Evolutionary conservation across 2,113 vertebrate species (phyloP).

Genomic region (Fulmarus glacialis): DNA sequence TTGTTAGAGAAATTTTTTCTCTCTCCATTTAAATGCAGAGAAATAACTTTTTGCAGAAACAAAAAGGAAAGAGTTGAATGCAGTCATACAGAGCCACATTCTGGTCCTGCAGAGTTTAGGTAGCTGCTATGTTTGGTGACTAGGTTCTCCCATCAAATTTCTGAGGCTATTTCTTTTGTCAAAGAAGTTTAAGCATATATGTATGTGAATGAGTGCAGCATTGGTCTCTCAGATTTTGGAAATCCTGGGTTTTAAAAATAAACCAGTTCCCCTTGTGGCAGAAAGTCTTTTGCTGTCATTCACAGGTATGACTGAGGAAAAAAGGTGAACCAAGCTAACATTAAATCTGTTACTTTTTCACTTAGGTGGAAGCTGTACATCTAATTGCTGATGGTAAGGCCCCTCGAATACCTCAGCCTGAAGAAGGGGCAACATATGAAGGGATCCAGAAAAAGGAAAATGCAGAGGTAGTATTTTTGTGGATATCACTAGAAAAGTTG

Average conservation of each 20-base stretch:
- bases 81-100: background rate
- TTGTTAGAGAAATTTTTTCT: background rate
- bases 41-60: background rate
- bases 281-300: background rate
- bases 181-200: background rate
- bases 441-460: constrained; percentile 96
- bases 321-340: background rate
- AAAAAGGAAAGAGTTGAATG: background rate
- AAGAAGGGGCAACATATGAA: constrained; percentile 94
- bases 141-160: background rate
- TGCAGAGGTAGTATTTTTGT: constrained; percentile 79
- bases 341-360: background rate
- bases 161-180: background rate
- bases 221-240: background rate
- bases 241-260: background rate
- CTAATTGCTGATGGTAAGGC: constrained; percentile 93
- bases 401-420: constrained; percentile 83
- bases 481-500: background rate
- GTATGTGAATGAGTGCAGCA: background rate
- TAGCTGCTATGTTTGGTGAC: background rate
- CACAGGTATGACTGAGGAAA: background rate
- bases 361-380: constrained; percentile 92
- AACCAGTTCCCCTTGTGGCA: background rate
- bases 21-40: background rate
- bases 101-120: background rate